Conservation (phyloP, 2,113 vertebrate genomes). For the Leucopternis melanops region DNA sequence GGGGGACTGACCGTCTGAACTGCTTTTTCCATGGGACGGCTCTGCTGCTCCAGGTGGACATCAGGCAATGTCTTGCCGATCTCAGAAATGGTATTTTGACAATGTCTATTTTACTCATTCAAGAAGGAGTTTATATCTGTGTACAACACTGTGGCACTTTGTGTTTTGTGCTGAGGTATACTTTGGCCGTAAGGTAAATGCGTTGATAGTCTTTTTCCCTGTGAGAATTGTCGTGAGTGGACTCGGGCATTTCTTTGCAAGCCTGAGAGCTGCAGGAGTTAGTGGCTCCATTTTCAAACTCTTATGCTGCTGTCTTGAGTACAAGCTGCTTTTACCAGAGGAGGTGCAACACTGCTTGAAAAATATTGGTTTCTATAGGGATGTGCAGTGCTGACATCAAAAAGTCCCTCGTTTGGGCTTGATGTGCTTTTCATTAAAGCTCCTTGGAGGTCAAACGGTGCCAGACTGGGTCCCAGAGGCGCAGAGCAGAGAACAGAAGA, state of each 20-base stretch:
- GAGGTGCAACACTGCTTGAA: neutral
- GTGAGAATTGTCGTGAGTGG: neutral
- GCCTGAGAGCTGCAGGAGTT: neutral
- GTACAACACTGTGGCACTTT: neutral
- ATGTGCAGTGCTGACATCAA: neutral
- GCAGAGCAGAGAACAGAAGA: constrained; percentile 5
- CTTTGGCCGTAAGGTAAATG: neutral
- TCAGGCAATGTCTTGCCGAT: neutral
- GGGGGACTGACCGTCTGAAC: neutral
- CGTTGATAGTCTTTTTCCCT: neutral
- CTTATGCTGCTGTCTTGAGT: neutral
- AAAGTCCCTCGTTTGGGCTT: neutral
- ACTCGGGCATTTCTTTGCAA: neutral
- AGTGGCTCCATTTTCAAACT: neutral
- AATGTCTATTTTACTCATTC: neutral
- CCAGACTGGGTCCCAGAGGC: constrained; percentile 12
- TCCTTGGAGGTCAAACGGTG: neutral
- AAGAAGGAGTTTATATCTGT: neutral
- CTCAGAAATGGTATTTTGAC: neutral
- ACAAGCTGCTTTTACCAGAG: neutral
- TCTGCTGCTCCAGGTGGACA: neutral
- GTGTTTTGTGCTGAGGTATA: neutral
- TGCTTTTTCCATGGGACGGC: neutral
- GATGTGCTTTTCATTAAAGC: constrained; percentile 43
- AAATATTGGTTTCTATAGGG: neutral